Percentiles rank a stretch among this genome's conserved stretches.
phyloP scores from a whole-genome alignment of 2,888 invertebrate species.

The Candidula unifasciata region DNA sequence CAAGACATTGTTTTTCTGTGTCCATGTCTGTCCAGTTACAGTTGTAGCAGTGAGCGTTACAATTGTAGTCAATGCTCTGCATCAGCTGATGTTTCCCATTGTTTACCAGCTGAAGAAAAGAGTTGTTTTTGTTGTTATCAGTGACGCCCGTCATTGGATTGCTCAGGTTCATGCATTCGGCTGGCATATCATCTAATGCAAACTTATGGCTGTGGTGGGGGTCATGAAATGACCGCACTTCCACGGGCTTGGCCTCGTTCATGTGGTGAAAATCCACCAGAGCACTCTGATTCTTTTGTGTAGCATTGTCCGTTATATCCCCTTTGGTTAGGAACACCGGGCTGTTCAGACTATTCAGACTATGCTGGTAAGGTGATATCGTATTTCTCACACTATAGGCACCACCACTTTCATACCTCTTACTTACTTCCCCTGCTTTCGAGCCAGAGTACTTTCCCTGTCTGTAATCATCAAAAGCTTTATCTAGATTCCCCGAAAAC shows the following conservation, averaged over 20 bases:
- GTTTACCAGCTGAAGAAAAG: neutral
- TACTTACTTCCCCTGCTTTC: neutral
- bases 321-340: neutral
- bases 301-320: neutral
- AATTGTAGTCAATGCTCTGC: constrained; percentile 3
- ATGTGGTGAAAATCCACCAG: neutral
- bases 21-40: neutral
- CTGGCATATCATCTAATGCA: constrained; percentile 40
- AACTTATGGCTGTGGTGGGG: constrained; percentile 48
- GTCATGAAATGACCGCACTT: constrained; percentile 41
- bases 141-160: neutral
- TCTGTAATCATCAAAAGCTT: neutral
- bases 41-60: neutral
- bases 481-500: neutral
- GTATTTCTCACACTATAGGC: neutral
- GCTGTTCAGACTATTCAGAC: neutral
- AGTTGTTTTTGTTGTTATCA: constrained; percentile 23
- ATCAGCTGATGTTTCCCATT: neutral
- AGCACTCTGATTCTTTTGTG: neutral
- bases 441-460: neutral
- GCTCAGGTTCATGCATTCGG: constrained; percentile 23
- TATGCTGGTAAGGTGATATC: neutral
- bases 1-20: neutral
- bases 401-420: neutral
- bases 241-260: constrained; percentile 5